Conservation (phyloP, 2,113 vertebrate species). For the Podarcis raffonei region DNA sequence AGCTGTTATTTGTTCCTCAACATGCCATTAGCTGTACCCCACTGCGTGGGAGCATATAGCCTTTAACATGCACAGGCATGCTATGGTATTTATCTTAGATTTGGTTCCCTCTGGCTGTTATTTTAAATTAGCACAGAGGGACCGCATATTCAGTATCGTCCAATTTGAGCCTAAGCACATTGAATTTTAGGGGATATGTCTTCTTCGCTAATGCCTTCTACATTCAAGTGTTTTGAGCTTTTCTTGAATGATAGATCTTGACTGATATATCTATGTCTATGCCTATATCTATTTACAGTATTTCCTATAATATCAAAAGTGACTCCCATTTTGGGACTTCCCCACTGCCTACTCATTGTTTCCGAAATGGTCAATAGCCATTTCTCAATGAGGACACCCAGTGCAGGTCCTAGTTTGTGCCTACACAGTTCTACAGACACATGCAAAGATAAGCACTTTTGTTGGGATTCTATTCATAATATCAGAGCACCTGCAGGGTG, state of each 20-base stretch:
- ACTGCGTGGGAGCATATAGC: background rate
- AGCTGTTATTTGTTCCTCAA: background rate
- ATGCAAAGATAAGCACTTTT: conserved; percentile 4
- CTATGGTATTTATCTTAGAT: background rate
- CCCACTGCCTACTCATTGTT: background rate
- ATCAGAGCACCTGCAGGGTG: conserved; percentile 21
- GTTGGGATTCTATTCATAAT: background rate
- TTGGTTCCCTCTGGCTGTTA: background rate
- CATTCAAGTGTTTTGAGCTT: background rate
- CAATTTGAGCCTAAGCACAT: background rate
- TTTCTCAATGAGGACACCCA: background rate
- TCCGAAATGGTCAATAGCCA: background rate
- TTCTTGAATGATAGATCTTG: background rate
- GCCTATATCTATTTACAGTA: no score
- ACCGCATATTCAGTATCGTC: no score
- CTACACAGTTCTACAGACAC: background rate
- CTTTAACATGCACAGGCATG: background rate
- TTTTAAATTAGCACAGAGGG: background rate
- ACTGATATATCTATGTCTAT: no score
- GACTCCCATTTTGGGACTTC: background rate
- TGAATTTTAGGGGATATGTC: background rate
- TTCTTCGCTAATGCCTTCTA: background rate
- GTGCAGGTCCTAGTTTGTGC: background rate
- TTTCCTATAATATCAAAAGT: background rate
- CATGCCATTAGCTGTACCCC: background rate